A percentile compares a stretch with the other conserved stretches of the same genome.
Evolutionary conservation across 2,113 vertebrate genomes (phyloP).

Genomic region (Himantopus leucocephalus): DNA sequence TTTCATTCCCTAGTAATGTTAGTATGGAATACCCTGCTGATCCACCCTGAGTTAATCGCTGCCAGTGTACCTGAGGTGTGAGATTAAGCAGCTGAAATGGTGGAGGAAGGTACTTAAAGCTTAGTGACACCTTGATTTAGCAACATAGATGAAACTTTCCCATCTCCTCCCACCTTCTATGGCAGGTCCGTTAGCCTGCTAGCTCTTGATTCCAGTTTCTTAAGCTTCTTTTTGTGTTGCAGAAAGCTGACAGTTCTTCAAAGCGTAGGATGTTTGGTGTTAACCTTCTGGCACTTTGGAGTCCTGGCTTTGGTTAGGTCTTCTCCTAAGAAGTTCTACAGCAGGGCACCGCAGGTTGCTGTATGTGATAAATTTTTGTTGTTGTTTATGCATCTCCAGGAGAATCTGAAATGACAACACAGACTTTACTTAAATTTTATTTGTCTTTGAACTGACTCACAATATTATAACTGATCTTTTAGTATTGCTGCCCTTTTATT

Average conservation of each 20-base stretch:
- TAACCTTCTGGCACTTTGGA: not conserved
- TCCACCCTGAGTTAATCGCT: rapidly evolving
- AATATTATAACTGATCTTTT: not conserved
- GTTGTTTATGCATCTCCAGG: not conserved
- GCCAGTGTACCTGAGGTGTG: rapidly evolving
- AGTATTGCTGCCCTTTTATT: not conserved
- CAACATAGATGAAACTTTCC: not conserved
- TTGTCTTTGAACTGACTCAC: not conserved
- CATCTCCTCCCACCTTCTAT: not conserved
- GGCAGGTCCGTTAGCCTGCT: not conserved
- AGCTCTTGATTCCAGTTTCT: not conserved
- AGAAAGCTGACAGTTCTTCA: not conserved
- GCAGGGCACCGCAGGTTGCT: not conserved
- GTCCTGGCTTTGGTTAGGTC: not conserved
- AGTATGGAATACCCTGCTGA: not conserved
- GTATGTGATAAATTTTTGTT: not conserved
- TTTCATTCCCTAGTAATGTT: not conserved
- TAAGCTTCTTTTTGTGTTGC: not conserved
- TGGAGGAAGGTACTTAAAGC: not conserved
- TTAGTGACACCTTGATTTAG: not conserved
- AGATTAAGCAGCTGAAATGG: not conserved
- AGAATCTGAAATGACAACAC: not conserved
- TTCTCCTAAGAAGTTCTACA: not conserved
- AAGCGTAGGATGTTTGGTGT: not conserved
- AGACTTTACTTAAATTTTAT: not conserved